A percentile compares a stretch with the other conserved stretches of the same genome.
Conservation (phyloP, 2,888 invertebrate genomes). For the Baronia brevicornis region DNA sequence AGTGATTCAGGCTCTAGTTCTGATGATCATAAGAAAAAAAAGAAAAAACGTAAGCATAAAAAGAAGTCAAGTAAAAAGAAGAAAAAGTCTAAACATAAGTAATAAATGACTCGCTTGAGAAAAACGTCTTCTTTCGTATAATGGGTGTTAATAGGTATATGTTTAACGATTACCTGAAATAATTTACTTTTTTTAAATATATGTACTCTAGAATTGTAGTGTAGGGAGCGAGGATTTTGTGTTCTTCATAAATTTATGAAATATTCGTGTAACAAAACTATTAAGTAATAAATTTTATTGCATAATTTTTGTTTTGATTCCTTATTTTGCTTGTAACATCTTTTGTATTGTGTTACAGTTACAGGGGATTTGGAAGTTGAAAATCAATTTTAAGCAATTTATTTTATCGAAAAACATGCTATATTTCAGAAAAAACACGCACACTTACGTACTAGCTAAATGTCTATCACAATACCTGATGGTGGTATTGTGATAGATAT, state of each 20-base stretch:
- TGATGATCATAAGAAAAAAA: constrained; percentile 79
- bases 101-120: constrained; percentile 20
- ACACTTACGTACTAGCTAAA: no score
- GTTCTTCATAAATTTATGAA: constrained; percentile 5
- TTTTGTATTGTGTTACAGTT: constrained; percentile 19
- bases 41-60: constrained; percentile 81
- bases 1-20: constrained; percentile 80
- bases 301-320: constrained; percentile 3
- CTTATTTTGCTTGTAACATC: constrained; percentile 18
- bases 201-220: constrained; percentile 8
- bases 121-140: constrained; percentile 15
- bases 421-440: no score
- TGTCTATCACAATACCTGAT: no score
- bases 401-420: no score
- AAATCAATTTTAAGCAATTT: constrained; percentile 18
- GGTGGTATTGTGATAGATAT: no score
- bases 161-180: constrained; percentile 22
- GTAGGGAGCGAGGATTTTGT: constrained; percentile 10
- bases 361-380: constrained; percentile 22
- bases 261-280: constrained; percentile 11
- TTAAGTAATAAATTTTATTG: constrained; percentile 10
- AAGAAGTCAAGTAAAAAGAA: constrained; percentile 82
- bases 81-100: constrained; percentile 79
- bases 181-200: constrained; percentile 5
- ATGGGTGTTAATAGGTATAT: constrained; percentile 21